These are phyloP conservation scores for Ariopsis seemanni DNA, from an alignment of 2,113 vertebrate genomes.

Conservation along the genomic window DNA sequence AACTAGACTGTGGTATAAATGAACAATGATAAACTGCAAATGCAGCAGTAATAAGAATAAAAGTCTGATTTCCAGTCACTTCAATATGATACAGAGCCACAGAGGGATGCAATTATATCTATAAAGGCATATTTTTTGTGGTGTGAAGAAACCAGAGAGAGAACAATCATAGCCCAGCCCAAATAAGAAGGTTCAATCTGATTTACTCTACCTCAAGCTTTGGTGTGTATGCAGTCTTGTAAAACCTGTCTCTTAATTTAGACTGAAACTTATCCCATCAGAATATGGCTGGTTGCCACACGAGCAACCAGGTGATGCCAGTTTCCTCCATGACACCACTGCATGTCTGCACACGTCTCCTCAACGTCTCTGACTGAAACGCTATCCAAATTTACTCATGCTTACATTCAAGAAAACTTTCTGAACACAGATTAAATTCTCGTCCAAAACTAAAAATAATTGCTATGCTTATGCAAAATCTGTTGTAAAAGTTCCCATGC, in stretches of 20 bases:
- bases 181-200: slow-evolving; percentile 33
- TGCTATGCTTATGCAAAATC: background rate
- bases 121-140: background rate
- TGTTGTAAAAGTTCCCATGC: background rate
- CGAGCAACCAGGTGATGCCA: slow-evolving; percentile 35
- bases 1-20: background rate
- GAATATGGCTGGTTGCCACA: slow-evolving; percentile 35
- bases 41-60: background rate
- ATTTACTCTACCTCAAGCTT: slow-evolving; percentile 36
- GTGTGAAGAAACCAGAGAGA: background rate
- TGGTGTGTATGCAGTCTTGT: slow-evolving; percentile 7
- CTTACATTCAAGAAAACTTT: background rate
- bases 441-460: background rate
- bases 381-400: background rate
- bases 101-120: background rate
- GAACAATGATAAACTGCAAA: too few relatives aligned
- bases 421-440: background rate
- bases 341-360: slow-evolving; percentile 33
- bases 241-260: slow-evolving; percentile 41
- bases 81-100: too few relatives aligned
- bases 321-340: slow-evolving; percentile 43
- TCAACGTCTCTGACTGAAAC: slow-evolving; percentile 16
- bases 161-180: background rate
- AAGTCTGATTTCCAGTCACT: background rate
- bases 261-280: slow-evolving; percentile 56